Evolutionary conservation across 35 echinoderm and acorn worm species (phyloP), one percentile per base, ranked within the genome.

Genomic region (Ophioderma brevispina): DNA sequence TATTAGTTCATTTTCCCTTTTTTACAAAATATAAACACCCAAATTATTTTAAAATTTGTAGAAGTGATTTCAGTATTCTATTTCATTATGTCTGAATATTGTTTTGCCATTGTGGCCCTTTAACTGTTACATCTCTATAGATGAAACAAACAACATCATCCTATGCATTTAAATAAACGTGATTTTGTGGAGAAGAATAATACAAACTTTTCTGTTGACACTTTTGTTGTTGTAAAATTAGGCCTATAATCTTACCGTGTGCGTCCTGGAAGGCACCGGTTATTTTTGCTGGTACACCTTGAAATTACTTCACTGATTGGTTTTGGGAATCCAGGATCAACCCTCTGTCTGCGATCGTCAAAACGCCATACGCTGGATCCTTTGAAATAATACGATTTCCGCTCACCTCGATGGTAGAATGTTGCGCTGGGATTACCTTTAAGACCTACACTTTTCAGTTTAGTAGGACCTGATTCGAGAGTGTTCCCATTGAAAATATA

Each of bases 331-430:
- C 75, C 63, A 5, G 0, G 28, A 31, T 78, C 85, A 13, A 87
- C 31, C 0, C 70, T 18, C 32, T 83, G 33, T 1, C 31, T 78
- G 76, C 37, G 4, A 32, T 87, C 85, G 35, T 87, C 55, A 32
- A 42, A 87, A 5, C n/a, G 70, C 30, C 76, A 87, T 31, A 78
- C 76, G 11, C 50, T 31, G 19, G 70, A 39, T 13, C 85, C 85
- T 78, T 87, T 87, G 15, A 87, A 78, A 15, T 40, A 87, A 75
- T 87, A 78, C 5, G 85, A 77, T 6, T 78, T 77, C 70, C 31
- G 23, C 40, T 87, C 85, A 31, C 39, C 28, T 25, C 59, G 59
- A 25, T 70, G 59, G 28, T 70, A 70, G n/a, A 70, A 70, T 25
- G 59, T 25, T 25, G 59, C 59, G n/a, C 59, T 70, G 59, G 59